Evolutionary conservation across 2,888 invertebrate species (phyloP).

Genomic region (Cotesia congregata): DNA sequence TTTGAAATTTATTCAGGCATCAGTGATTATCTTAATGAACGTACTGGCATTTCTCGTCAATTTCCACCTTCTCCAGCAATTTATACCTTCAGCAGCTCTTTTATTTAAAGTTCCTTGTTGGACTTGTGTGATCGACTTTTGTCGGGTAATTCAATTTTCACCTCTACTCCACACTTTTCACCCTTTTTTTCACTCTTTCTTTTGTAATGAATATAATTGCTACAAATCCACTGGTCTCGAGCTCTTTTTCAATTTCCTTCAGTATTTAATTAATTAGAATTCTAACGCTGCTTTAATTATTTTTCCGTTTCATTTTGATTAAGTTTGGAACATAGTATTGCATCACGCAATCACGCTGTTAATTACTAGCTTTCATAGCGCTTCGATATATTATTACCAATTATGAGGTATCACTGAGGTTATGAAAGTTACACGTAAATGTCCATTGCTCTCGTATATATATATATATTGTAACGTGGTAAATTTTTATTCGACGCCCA

Average conservation of each 20-base stretch:
- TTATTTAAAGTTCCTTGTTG: constrained; percentile 38
- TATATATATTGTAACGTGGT: too few relatives aligned
- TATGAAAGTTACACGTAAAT: background rate
- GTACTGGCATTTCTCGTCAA: constrained; percentile 38
- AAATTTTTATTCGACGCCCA: too few relatives aligned
- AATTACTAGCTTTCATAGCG: background rate
- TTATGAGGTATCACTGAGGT: background rate
- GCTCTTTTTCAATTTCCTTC: constrained; percentile 21
- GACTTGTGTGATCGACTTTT: constrained; percentile 35
- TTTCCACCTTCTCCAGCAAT: constrained; percentile 29
- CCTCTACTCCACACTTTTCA: constrained; percentile 2
- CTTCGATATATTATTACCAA: background rate
- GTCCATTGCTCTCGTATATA: too few relatives aligned
- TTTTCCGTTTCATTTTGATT: background rate
- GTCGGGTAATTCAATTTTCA: constrained; percentile 38
- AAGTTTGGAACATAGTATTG: background rate
- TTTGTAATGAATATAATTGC: constrained; percentile 35
- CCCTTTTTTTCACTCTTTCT: background rate
- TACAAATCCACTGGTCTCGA: constrained; percentile 24
- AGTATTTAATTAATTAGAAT: constrained; percentile 27
- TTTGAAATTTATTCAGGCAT: constrained; percentile 58
- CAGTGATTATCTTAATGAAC: constrained; percentile 59
- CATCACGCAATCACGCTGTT: constrained; percentile 18
- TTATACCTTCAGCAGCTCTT: constrained; percentile 34
- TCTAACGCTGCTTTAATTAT: constrained; percentile 6